These are phyloP conservation scores for Atherix ibis DNA, from an alignment of 2,888 invertebrate genomes.

Conservation along the genomic window DNA sequence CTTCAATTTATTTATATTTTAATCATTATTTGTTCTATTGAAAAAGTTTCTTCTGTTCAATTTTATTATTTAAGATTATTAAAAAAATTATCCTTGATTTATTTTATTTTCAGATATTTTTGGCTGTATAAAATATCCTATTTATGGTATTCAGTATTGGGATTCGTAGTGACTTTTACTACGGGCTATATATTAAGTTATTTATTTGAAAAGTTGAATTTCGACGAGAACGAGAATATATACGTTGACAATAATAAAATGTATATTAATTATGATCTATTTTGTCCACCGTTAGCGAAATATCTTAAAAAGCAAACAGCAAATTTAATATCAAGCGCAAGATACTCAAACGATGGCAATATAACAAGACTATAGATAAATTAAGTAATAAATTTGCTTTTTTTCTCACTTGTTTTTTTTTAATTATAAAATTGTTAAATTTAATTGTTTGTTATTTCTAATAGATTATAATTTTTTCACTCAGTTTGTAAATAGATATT, in stretches of 20 bases:
- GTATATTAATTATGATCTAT: slow-evolving; percentile 39
- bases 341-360: too few relatives aligned
- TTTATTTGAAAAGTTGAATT: slow-evolving; percentile 24
- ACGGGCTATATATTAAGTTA: slow-evolving; percentile 38
- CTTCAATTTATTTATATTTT: too few relatives aligned
- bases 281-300: slow-evolving; percentile 38
- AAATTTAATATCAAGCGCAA: not conserved
- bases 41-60: too few relatives aligned
- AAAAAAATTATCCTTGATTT: not conserved
- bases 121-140: slow-evolving; percentile 58
- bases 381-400: too few relatives aligned
- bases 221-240: slow-evolving; percentile 22
- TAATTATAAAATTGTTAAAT: too few relatives aligned
- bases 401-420: too few relatives aligned
- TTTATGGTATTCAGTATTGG: slow-evolving; percentile 50
- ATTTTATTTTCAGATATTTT: slow-evolving; percentile 31
- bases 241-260: slow-evolving; percentile 22
- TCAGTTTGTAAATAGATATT: too few relatives aligned
- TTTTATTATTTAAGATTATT: too few relatives aligned
- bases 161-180: slow-evolving; percentile 35
- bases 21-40: too few relatives aligned
- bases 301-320: slow-evolving; percentile 23
- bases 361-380: too few relatives aligned
- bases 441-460: too few relatives aligned
- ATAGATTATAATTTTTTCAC: too few relatives aligned